Evolutionary conservation across 1,140 invertebrate genomes (phyloP).

Genomic region (Andrena cerasifolii): DNA sequence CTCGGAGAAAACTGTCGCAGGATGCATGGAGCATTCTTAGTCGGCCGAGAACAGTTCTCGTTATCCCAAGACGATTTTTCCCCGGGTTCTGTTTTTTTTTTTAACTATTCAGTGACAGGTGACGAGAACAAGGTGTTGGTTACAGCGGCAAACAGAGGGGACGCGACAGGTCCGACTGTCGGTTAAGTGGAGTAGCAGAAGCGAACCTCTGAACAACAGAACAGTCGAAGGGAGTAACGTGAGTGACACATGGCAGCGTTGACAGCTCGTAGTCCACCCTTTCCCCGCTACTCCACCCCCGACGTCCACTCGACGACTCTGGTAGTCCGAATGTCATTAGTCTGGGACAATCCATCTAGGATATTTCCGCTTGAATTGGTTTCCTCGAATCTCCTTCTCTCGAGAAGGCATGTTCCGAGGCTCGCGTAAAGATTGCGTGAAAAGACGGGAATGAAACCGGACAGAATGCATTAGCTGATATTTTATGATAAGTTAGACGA

Average conservation of each 20-base stretch:
- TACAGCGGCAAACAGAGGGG: slow-evolving; percentile 59
- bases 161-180: slow-evolving; percentile 62
- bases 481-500: neutral
- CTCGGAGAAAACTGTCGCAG: neutral
- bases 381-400: slow-evolving; percentile 28
- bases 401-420: neutral
- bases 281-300: neutral
- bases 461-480: neutral
- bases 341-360: slow-evolving; percentile 53
- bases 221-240: slow-evolving; percentile 62
- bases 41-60: neutral
- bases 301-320: slow-evolving; percentile 6
- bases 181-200: slow-evolving; percentile 67
- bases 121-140: slow-evolving; percentile 58
- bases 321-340: slow-evolving; percentile 63
- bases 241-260: slow-evolving; percentile 68
- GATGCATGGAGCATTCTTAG: neutral
- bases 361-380: slow-evolving; percentile 53
- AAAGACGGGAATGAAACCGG: neutral
- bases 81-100: slow-evolving; percentile 43
- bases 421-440: neutral
- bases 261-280: slow-evolving; percentile 57
- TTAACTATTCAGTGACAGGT: slow-evolving; percentile 15
- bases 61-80: slow-evolving; percentile 41
- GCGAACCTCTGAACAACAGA: slow-evolving; percentile 58